Evolutionary conservation across 2,888 invertebrate species (phyloP).

Genomic region (Campoplex capitator): DNA sequence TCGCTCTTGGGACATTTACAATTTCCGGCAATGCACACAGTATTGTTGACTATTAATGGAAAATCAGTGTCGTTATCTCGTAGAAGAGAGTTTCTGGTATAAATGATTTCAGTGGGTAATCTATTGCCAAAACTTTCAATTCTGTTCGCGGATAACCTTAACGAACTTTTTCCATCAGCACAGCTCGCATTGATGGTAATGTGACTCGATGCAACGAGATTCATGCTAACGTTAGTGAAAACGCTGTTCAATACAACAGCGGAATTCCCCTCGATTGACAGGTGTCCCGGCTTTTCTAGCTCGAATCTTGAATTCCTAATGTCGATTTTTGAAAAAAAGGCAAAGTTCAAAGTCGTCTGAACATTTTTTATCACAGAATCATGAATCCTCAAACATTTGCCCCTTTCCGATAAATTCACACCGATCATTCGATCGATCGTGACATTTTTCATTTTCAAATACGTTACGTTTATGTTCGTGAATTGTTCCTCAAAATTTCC

Average conservation of each 20-base stretch:
- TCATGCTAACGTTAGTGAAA: slow-evolving; percentile 76
- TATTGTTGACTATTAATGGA: slow-evolving; percentile 73
- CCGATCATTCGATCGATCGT: slow-evolving; percentile 72
- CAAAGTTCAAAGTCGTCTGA: slow-evolving; percentile 73
- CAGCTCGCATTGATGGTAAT: slow-evolving; percentile 75
- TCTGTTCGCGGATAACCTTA: slow-evolving; percentile 73
- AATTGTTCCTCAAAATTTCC: slow-evolving; percentile 76
- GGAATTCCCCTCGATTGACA: slow-evolving; percentile 72
- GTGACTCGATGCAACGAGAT: slow-evolving; percentile 70
- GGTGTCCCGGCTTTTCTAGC: slow-evolving; percentile 72
- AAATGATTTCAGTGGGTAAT: slow-evolving; percentile 77
- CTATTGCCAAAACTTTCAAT: slow-evolving; percentile 75
- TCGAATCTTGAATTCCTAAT: slow-evolving; percentile 75
- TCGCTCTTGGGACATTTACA: slow-evolving; percentile 76
- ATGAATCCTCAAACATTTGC: slow-evolving; percentile 70
- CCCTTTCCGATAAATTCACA: slow-evolving; percentile 73
- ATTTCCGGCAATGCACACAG: slow-evolving; percentile 78
- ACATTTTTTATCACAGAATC: slow-evolving; percentile 73
- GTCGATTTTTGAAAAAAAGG: slow-evolving; percentile 72
- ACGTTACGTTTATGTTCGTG: slow-evolving; percentile 63
- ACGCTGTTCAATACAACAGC: slow-evolving; percentile 72
- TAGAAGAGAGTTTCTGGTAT: slow-evolving; percentile 62
- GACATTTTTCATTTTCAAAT: slow-evolving; percentile 75
- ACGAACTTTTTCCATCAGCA: slow-evolving; percentile 77
- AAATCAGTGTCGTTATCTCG: slow-evolving; percentile 46